A percentile compares a stretch with the other conserved stretches of the same genome.
Conservation (phyloP, 30 jellyfish, hydroid and myxozoan species). For the Catostylus mosaicus region DNA sequence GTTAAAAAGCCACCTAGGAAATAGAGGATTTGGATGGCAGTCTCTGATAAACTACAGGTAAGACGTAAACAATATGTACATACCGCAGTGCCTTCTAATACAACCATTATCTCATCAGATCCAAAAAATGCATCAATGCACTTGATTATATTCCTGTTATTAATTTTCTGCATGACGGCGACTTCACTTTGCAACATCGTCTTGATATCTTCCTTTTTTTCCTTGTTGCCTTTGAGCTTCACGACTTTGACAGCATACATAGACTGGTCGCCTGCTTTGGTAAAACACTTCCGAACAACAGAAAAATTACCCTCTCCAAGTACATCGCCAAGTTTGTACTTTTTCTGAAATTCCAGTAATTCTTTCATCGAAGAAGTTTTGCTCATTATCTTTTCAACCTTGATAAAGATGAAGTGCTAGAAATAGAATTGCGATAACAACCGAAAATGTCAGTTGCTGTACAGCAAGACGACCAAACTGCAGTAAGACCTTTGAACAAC, state of each 20-base stretch:
- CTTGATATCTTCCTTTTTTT: constrained; percentile 16
- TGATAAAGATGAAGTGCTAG: not conserved
- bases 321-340: constrained; percentile 33
- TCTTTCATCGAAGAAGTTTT: constrained; percentile 21
- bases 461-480: not conserved
- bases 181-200: constrained; percentile 52
- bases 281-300: constrained; percentile 49
- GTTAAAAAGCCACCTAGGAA: too few species aligned
- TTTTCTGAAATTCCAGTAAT: constrained; percentile 25
- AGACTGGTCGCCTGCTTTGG: not conserved
- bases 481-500: not conserved
- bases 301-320: constrained; percentile 89
- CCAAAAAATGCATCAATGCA: constrained; percentile 75
- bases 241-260: constrained; percentile 72
- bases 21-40: not conserved
- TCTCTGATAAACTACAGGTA: not conserved
- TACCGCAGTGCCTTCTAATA: constrained; percentile 75
- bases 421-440: not conserved
- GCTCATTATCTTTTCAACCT: not conserved
- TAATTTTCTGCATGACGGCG: constrained; percentile 39
- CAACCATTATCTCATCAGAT: constrained; percentile 34
- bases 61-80: constrained; percentile 10
- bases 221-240: constrained; percentile 23
- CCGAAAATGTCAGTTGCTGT: not conserved
- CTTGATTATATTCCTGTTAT: constrained; percentile 61